Percentiles rank a stretch among this genome's conserved stretches.
phyloP scores from a whole-genome alignment of 2,888 invertebrate species.

The Marronus borbonicus region DNA sequence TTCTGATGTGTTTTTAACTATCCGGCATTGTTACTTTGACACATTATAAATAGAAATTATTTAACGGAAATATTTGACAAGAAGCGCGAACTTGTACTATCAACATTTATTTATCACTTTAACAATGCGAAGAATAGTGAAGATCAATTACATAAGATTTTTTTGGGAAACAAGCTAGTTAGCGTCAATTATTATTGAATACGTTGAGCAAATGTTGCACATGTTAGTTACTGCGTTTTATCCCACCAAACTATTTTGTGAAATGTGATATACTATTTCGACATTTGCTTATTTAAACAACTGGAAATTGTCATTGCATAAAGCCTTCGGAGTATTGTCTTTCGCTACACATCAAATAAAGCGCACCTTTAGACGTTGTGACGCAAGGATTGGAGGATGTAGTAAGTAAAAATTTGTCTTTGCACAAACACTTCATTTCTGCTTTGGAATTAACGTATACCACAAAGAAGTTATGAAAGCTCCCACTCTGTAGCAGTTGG shows the following conservation, averaged over 20 bases:
- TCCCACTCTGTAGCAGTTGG: too few relatives aligned
- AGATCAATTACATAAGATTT: constrained; percentile 45
- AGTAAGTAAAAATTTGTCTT: neutral
- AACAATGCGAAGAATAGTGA: constrained; percentile 36
- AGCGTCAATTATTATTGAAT: constrained; percentile 31
- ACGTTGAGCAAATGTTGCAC: constrained; percentile 34
- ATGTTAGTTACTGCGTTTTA: constrained; percentile 34
- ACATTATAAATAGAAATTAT: constrained; percentile 44
- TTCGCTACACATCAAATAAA: neutral
- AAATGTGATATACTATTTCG: constrained; percentile 34
- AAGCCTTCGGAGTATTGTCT: constrained; percentile 1
- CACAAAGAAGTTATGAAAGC: too few relatives aligned
- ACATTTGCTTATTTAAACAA: constrained; percentile 29
- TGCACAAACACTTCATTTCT: neutral
- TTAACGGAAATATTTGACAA: constrained; percentile 41
- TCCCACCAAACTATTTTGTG: constrained; percentile 35
- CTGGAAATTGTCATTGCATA: constrained; percentile 7
- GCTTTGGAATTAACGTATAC: too few relatives aligned
- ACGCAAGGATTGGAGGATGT: neutral
- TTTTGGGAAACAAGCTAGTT: constrained; percentile 44
- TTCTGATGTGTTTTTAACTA: constrained; percentile 39
- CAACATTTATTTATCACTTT: constrained; percentile 38
- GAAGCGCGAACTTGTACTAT: constrained; percentile 40
- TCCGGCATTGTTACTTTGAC: constrained; percentile 42
- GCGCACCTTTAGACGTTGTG: neutral